Evolutionary conservation across 2,113 vertebrate genomes (phyloP).

Genomic region (rabbit (Oryctolagus cuniculus)): DNA sequence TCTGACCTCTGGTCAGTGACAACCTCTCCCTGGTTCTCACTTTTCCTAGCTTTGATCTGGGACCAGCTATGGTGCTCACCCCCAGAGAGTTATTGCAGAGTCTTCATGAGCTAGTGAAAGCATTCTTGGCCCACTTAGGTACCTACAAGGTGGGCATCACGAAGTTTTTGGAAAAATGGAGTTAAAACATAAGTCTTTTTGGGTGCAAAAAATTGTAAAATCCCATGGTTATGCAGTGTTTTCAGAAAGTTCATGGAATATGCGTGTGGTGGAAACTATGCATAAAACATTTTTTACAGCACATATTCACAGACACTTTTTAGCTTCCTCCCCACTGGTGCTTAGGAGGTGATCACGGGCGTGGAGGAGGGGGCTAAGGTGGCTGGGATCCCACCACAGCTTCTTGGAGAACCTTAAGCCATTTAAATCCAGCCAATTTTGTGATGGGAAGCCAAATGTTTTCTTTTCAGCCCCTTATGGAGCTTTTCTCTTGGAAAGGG

Average conservation of each 20-base stretch:
- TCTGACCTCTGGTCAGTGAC: neutral
- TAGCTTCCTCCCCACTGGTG: neutral
- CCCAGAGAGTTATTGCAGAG: neutral
- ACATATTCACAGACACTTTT: neutral
- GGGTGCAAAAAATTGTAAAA: no score
- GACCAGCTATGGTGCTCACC: neutral
- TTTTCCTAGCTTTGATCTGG: neutral
- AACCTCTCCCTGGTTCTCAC: neutral
- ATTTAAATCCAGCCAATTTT: neutral
- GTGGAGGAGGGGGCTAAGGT: neutral
- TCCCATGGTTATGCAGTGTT: no score
- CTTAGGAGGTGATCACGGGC: neutral
- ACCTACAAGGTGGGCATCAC: no score
- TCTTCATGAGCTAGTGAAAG: neutral
- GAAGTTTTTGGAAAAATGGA: no score
- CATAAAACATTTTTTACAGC: neutral
- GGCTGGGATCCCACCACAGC: neutral
- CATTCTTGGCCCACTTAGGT: neutral
- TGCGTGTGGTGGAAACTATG: no score
- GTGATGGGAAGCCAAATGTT: slow-evolving; percentile 28
- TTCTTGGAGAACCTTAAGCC: neutral
- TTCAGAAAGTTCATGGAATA: no score
- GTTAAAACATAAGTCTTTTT: no score
- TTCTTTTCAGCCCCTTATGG: neutral
- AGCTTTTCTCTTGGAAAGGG: slow-evolving; percentile 51